Base-by-base conservation (phyloP, 1,140 invertebrate species). In the Kradibia gibbosae region DNA sequence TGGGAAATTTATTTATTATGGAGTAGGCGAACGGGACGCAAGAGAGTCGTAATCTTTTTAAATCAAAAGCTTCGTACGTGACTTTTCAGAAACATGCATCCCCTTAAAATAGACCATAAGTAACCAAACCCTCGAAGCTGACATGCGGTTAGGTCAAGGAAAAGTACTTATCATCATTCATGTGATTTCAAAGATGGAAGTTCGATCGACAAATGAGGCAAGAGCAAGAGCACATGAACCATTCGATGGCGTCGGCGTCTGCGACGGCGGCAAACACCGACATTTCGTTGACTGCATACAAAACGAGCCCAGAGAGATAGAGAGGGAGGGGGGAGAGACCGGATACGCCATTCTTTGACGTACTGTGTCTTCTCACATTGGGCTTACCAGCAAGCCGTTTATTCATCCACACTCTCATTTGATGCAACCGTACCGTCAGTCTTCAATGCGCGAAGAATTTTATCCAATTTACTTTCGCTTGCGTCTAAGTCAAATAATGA, bases 221-320 rank as follows among this genome's bases (percentile, higher is more conserved):
- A 79, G n/a, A 55, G 71, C 48, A 34, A 62, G 36, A 78, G 50
- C 70, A 31, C 39, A 65, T 25, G 48, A 81, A 55, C 50, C 55
- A 53, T 73, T 31, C 57, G 83, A 82, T 48, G 80, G 81, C 45
- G 73, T 71, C 70, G 60, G 53, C 15, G 36, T 17, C 22, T 39
- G 34, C 55, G 72, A 60, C 70, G 75, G 28, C 65, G 71, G 71
- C 75, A 78, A 45, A 83, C 77, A 76, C 82, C 75, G 81, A 78
- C 81, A 82, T 82, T 82, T 48, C 80, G 80, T 78, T 82, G 67
- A 53, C 31, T 82, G 81, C 81, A 82, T 82, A 82, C 75, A 57
- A 78, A 82, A 57, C 36, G 48, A 67, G 45, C 0, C 11, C 28
- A 3, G 20, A 55, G 53, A 75, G 70, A 45, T 8, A 71, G 60